Evolutionary conservation across 2,888 invertebrate genomes (phyloP).

Genomic region (Drosophila engyochracea): DNA sequence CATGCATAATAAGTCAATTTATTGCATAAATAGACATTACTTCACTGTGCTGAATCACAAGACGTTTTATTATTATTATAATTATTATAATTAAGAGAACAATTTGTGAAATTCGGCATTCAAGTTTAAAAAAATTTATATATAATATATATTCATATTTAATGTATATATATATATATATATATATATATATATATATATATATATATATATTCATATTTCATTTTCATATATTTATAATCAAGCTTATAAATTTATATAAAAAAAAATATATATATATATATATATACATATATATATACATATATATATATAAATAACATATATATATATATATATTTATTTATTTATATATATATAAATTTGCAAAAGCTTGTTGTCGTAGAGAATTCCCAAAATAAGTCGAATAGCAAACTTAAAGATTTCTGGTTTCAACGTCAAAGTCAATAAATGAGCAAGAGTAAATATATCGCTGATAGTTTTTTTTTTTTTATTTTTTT

Average conservation of each 20-base stretch:
- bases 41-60: constrained; percentile 4
- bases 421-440: constrained; percentile 53
- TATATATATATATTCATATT: neutral
- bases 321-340: neutral
- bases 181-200: neutral
- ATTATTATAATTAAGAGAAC: neutral
- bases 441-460: constrained; percentile 33
- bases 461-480: neutral
- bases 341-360: neutral
- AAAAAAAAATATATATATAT: no score
- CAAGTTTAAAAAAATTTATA: neutral
- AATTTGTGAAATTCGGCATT: constrained; percentile 12
- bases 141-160: no score
- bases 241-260: neutral
- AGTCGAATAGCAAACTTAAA: constrained; percentile 27
- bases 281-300: no score
- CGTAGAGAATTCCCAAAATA: constrained; percentile 30
- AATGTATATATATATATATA: no score
- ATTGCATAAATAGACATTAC: constrained; percentile 4
- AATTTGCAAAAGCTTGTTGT: neutral
- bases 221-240: neutral
- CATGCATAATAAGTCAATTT: neutral
- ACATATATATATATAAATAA: neutral
- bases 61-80: neutral
- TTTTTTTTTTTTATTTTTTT: constrained; percentile 1